These are phyloP conservation scores for Corythornis madagascariensis DNA, from an alignment of 2,113 vertebrate species.

Conservation along the genomic window DNA sequence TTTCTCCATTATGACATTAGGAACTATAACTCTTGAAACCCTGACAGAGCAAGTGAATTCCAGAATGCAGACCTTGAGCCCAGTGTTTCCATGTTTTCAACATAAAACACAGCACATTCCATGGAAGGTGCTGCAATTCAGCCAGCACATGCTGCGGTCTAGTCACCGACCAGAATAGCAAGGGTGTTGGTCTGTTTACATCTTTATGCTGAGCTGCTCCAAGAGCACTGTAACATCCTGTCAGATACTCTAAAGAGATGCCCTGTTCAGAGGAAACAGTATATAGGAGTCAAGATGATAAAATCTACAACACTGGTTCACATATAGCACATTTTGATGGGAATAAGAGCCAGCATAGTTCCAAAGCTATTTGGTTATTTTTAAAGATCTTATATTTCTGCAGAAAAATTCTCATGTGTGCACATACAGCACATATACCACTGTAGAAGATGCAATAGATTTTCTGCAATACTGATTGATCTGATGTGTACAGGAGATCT, in stretches of 20 bases:
- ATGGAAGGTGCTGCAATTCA: neutral
- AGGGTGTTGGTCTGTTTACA: neutral
- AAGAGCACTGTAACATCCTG: neutral
- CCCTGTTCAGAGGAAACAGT: neutral
- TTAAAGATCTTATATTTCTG: neutral
- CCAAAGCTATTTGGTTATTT: neutral
- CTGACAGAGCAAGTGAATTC: neutral
- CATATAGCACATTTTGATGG: neutral
- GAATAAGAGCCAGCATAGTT: neutral
- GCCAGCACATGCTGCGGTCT: neutral
- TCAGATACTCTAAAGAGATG: neutral
- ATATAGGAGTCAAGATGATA: neutral
- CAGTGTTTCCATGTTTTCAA: neutral
- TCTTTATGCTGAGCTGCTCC: neutral
- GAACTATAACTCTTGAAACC: neutral
- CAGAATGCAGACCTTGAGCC: neutral
- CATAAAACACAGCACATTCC: fast-evolving
- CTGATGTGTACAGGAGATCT: neutral
- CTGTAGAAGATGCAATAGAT: neutral
- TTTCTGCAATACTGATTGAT: neutral
- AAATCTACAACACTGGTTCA: neutral
- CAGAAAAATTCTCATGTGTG: neutral
- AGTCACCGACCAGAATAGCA: neutral
- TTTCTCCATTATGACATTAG: neutral
- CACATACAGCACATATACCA: neutral